phyloP scores from a whole-genome alignment of 2,888 invertebrate genomes.

The Melanostoma mellinum region DNA sequence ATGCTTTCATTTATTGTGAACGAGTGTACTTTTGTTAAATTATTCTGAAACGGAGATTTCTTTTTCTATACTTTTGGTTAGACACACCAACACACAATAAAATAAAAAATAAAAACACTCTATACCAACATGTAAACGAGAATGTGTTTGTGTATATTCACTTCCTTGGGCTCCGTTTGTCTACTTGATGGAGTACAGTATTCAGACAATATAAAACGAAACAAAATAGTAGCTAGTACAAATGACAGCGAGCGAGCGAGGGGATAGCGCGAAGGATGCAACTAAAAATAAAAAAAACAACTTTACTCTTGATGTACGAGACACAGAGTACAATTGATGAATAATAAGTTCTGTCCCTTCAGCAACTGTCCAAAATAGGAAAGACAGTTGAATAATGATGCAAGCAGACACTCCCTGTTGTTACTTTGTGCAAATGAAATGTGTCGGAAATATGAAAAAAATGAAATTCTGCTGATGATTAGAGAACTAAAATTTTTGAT shows the following conservation, averaged over 20 bases:
- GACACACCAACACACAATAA: constrained; percentile 37
- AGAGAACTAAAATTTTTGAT: constrained; percentile 33
- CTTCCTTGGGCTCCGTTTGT: constrained; percentile 59
- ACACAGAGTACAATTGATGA: constrained; percentile 70
- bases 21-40: constrained; percentile 72
- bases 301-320: constrained; percentile 58
- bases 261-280: constrained; percentile 31
- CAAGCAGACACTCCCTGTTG: constrained; percentile 38
- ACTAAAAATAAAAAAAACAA: constrained; percentile 39
- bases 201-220: constrained; percentile 40
- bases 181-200: constrained; percentile 44
- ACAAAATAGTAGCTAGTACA: constrained; percentile 49
- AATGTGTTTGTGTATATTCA: constrained; percentile 31
- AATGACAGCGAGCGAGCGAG: constrained; percentile 32
- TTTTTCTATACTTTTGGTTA: constrained; percentile 45
- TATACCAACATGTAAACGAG: not conserved
- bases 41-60: constrained; percentile 62
- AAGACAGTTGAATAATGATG: constrained; percentile 66
- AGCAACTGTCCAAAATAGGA: constrained; percentile 60
- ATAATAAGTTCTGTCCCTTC: constrained; percentile 69
- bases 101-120: not conserved
- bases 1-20: constrained; percentile 71
- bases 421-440: constrained; percentile 49
- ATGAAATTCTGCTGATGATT: constrained; percentile 32
- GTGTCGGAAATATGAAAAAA: constrained; percentile 22